Evolutionary conservation across 2,113 vertebrate genomes (phyloP).

Genomic region (Anser brachyrhynchus): DNA sequence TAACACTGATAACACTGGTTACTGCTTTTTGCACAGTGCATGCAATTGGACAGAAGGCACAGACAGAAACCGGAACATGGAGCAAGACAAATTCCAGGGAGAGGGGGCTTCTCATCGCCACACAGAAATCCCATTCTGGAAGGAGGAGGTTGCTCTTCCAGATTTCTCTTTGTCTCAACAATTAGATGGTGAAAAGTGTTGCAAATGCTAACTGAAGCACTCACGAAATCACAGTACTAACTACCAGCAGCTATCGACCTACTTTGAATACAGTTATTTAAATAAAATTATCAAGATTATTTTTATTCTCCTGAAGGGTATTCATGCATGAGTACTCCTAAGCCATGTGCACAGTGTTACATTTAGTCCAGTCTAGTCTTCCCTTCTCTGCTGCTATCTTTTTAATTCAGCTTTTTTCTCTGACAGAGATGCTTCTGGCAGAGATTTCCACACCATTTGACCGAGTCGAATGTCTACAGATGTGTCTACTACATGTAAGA

Average conservation of each 20-base stretch:
- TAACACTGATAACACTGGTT: conserved; percentile 46
- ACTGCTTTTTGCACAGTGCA: conserved; percentile 24
- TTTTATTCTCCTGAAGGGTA: not conserved
- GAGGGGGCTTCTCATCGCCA: not conserved
- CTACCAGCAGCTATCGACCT: not conserved
- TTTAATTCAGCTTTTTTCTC: not conserved
- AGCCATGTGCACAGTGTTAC: not conserved
- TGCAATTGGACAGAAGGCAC: not conserved
- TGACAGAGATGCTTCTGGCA: not conserved
- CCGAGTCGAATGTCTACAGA: not conserved
- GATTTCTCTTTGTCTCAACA: not conserved
- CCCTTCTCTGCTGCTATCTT: not conserved
- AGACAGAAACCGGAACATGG: not conserved
- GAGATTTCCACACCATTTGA: not conserved
- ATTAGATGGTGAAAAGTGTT: not conserved
- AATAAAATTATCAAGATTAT: not conserved
- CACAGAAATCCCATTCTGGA: not conserved
- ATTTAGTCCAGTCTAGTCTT: not conserved
- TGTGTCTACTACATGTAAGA: no score
- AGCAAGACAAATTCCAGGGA: not conserved
- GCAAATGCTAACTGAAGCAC: not conserved
- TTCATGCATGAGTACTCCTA: not conserved
- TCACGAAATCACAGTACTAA: not conserved
- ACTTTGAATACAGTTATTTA: not conserved
- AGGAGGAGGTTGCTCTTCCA: not conserved